Evolutionary conservation across 2,888 invertebrate species (phyloP).

Genomic region (Stenoptilia bipunctidactyla): DNA sequence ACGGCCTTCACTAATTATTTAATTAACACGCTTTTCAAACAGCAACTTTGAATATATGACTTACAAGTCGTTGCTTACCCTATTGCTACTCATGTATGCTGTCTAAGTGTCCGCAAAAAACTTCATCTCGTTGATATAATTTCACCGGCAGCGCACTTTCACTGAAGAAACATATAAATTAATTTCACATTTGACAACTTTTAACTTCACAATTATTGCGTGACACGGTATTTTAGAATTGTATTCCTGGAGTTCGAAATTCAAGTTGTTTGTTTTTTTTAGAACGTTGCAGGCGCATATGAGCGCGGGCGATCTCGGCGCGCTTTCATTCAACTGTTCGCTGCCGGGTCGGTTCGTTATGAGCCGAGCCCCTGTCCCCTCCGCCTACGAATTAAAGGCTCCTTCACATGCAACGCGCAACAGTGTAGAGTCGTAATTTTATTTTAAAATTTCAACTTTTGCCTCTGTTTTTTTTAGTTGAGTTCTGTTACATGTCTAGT

Average conservation of each 20-base stretch:
- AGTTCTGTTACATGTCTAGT: too few relatives aligned
- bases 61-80: too few relatives aligned
- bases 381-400: background rate
- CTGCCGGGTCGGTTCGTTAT: background rate
- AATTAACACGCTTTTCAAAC: too few relatives aligned
- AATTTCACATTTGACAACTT: background rate
- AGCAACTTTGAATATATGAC: too few relatives aligned
- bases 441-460: too few relatives aligned
- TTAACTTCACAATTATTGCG: too few relatives aligned
- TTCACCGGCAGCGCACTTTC: slow-evolving; percentile 50
- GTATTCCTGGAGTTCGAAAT: too few relatives aligned
- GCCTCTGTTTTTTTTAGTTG: too few relatives aligned
- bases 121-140: slow-evolving; percentile 47
- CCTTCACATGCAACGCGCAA: too few relatives aligned
- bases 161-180: slow-evolving; percentile 19
- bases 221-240: too few relatives aligned
- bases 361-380: background rate
- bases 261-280: background rate
- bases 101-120: slow-evolving; percentile 45
- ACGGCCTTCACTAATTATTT: too few relatives aligned
- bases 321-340: background rate
- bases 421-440: too few relatives aligned
- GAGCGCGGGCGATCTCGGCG: background rate
- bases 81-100: slow-evolving; percentile 51
- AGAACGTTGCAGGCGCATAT: background rate